Evolutionary conservation across 2,797 vertebrate species (phyloP).

Genomic region (Onychomys leucogaster): DNA sequence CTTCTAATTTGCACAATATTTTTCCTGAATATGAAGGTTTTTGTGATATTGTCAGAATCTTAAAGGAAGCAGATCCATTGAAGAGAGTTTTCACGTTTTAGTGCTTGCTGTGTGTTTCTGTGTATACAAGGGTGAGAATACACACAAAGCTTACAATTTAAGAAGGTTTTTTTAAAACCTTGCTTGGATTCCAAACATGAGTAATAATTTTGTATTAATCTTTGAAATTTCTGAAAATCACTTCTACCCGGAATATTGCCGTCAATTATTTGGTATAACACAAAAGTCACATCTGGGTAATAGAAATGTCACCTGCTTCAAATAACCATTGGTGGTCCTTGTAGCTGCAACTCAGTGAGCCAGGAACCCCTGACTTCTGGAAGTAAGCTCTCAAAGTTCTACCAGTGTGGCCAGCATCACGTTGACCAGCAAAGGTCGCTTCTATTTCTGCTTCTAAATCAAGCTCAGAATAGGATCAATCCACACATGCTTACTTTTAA

Average conservation of each 20-base stretch:
- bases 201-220: constrained; percentile 63
- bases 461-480: constrained; percentile 80
- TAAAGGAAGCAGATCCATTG: constrained; percentile 68
- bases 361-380: not conserved
- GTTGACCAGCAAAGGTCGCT: constrained; percentile 73
- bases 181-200: constrained; percentile 71
- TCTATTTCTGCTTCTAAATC: constrained; percentile 75
- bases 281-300: constrained; percentile 17
- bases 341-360: constrained; percentile 37
- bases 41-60: constrained; percentile 77
- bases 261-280: constrained; percentile 48
- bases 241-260: constrained; percentile 61
- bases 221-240: constrained; percentile 69
- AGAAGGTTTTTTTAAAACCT: constrained; percentile 74
- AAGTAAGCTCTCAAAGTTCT: constrained; percentile 58
- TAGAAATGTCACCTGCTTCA: constrained; percentile 63
- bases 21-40: constrained; percentile 72
- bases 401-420: constrained; percentile 20
- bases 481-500: constrained; percentile 86
- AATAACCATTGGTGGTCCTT: constrained; percentile 53
- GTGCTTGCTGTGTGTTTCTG: not conserved
- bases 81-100: constrained; percentile 63
- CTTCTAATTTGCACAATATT: constrained; percentile 78
- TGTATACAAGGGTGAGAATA: not conserved
- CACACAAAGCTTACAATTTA: constrained; percentile 29